These are phyloP conservation scores for Yponomeuta plumbellus DNA, from an alignment of 2,888 invertebrate species.

Conservation along the genomic window DNA sequence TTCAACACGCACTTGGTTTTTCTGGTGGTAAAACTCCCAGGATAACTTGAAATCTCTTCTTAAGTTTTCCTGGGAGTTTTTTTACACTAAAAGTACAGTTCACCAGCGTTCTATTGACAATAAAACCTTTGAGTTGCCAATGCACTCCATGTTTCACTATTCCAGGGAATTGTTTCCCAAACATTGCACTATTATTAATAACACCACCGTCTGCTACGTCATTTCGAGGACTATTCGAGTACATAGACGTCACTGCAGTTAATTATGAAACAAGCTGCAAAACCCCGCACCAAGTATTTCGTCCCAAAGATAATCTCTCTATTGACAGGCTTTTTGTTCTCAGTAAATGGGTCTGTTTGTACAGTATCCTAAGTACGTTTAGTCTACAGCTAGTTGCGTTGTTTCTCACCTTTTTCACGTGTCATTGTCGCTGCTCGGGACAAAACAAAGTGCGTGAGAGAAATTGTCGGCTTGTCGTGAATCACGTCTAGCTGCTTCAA, in stretches of 20 bases:
- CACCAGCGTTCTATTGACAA: neutral
- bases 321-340: constrained; percentile 4
- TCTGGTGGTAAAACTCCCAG: neutral
- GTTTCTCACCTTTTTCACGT: constrained; percentile 19
- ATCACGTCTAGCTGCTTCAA: constrained; percentile 12
- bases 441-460: constrained; percentile 18
- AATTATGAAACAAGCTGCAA: neutral
- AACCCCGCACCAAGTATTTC: neutral
- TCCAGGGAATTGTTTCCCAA: constrained; percentile 43
- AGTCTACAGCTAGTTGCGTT: constrained; percentile 1
- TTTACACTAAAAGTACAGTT: neutral
- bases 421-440: constrained; percentile 11
- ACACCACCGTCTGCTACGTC: constrained; percentile 29
- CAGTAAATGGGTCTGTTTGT: neutral
- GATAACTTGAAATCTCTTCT: too few species aligned
- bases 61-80: neutral
- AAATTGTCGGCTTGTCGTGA: constrained; percentile 3
- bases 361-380: neutral
- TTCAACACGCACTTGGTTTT: neutral
- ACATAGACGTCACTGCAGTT: constrained; percentile 13
- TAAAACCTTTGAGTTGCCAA: neutral
- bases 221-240: constrained; percentile 20
- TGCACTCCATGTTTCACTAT: constrained; percentile 29
- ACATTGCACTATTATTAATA: constrained; percentile 35
- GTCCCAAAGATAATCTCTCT: constrained; percentile 4